Evolutionary conservation across 1,140 invertebrate genomes (phyloP).

Genomic region (Camponotus vicinus): DNA sequence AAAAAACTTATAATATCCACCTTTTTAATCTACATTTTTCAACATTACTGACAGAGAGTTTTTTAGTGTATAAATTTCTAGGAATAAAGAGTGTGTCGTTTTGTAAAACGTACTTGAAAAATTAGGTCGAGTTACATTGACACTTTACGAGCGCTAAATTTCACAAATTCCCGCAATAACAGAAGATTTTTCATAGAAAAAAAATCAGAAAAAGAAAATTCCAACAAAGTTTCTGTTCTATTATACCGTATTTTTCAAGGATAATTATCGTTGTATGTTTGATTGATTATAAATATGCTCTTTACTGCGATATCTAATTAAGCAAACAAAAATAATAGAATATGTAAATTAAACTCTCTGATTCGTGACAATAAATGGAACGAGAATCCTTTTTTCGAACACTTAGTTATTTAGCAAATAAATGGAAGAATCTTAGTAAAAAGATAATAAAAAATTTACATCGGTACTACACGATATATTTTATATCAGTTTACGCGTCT

Average conservation of each 20-base stretch:
- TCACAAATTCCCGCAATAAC: constrained; percentile 1
- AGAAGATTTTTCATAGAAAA: background rate
- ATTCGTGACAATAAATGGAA: background rate
- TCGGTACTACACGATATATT: background rate
- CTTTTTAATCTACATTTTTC: background rate
- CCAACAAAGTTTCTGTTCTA: background rate
- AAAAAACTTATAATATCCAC: background rate
- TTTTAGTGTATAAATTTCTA: background rate
- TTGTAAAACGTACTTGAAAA: constrained; percentile 17
- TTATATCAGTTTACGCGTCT: background rate
- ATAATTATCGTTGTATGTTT: background rate
- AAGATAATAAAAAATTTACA: background rate
- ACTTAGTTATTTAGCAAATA: background rate
- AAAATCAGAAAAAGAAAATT: background rate
- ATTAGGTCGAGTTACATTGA: constrained; percentile 20
- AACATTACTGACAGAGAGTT: constrained; percentile 1
- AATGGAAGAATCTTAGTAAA: background rate
- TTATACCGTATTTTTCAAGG: background rate
- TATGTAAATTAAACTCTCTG: constrained; percentile 5
- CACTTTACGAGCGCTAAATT: constrained; percentile 13
- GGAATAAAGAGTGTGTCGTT: constrained; percentile 7
- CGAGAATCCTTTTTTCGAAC: background rate
- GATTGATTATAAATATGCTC: background rate
- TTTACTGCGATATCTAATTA: constrained; percentile 2
- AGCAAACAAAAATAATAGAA: background rate